Base-by-base conservation (phyloP, 2,113 vertebrate genomes). In the Tenrec ecaudatus region DNA sequence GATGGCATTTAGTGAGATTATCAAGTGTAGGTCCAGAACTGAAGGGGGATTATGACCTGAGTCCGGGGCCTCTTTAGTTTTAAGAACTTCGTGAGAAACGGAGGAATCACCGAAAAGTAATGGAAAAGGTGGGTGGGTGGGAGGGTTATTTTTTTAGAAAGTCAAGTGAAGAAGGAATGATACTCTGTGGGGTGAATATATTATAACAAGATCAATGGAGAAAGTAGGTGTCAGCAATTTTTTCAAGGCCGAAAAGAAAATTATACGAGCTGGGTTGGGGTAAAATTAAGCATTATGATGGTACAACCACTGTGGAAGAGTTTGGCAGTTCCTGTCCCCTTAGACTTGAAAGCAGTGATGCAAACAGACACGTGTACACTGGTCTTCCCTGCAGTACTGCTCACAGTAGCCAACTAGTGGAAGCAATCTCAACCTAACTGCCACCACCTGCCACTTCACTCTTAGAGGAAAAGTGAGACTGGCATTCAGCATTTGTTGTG, bases 161-260 rank as follows among this genome's bases (percentile, higher is more conserved):
- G 60, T 23, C 60, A 62, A 62, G 60, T 62, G 60, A 62, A 12
- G 16, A 62, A 23, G 31, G 40, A 31, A 43, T 85, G 38, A 43
- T 85, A 3, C 43, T 92, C 0, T 57, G 22, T 69, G 62, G 38
- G 27, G 12, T 68, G 57, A 73, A 68, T 38, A 38, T 38, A 1
- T 79, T 20, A 12, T 82, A n/a, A 60, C 22, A 87, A 29, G 14
- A 81, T 79, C 6, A 62, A 3, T 43, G 71, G 22, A 73, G 33
- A 73, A 36, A 73, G 83, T 29, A 84, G 40, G 6, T 77, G 14
- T 81, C 73, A 77, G 57, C 19, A 64, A n/a, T 23, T 95, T 23
- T 8, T 69, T 9, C 20, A 93, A 86, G 8, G n/a, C 23, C 93
- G 14, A n/a, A 79, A 64, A 91, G 57, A 88, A 91, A 71, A 85